Evolutionary conservation across 2,797 vertebrate species (phyloP).

Genomic region (Sebastes aleutianus): DNA sequence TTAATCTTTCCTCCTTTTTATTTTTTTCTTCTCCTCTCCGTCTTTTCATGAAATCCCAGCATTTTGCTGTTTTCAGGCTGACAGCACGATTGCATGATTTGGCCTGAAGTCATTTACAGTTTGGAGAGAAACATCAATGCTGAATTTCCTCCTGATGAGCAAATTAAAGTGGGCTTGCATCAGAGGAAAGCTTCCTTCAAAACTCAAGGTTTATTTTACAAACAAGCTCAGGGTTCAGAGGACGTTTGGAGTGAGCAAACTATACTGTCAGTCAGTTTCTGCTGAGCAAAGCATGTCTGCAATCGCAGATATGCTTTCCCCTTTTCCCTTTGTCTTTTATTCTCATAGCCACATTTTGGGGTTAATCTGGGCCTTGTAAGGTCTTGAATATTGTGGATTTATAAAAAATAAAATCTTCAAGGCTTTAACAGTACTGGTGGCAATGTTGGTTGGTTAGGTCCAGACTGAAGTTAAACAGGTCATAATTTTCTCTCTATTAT

Average conservation of each 20-base stretch:
- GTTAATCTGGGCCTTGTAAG: too few relatives aligned
- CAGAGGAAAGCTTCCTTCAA: not conserved
- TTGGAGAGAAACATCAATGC: slow-evolving; percentile 12
- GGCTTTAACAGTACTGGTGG: too few relatives aligned
- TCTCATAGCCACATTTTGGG: too few relatives aligned
- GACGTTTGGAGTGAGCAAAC: not conserved
- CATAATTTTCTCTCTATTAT: too few relatives aligned
- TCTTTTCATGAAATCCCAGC: not conserved
- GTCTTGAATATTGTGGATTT: too few relatives aligned
- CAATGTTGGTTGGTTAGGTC: too few relatives aligned
- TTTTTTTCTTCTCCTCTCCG: not conserved
- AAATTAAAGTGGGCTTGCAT: not conserved
- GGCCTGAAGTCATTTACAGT: slow-evolving; percentile 3
- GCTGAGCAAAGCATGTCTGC: not conserved
- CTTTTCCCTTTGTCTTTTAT: too few relatives aligned
- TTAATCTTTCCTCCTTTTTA: too few relatives aligned
- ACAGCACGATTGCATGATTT: not conserved
- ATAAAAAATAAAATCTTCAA: too few relatives aligned
- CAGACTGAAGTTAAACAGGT: too few relatives aligned
- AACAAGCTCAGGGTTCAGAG: not conserved
- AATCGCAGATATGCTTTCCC: not conserved
- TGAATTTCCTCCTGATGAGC: not conserved
- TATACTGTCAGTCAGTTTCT: not conserved
- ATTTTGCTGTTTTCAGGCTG: not conserved
- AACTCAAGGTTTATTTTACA: not conserved